Base-by-base conservation (phyloP, 2,888 invertebrate genomes). In the Eupithecia pulchellata region DNA sequence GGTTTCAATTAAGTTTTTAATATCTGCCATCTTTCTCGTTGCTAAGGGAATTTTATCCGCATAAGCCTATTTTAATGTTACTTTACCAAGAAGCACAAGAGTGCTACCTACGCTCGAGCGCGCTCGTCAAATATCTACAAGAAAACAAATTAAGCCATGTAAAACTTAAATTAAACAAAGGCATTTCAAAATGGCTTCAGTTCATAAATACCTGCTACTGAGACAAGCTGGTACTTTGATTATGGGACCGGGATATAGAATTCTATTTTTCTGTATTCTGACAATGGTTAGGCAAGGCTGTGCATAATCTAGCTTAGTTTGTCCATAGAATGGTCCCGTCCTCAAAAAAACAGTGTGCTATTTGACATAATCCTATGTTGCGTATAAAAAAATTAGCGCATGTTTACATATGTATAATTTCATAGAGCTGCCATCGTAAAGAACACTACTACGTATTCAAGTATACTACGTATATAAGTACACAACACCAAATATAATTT, bases 131-230 rank as follows among this genome's bases (percentile, higher is more conserved):
- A 30, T 85, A 84, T 85, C 83, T 85, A 89, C 82, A 85, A 82
- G 77, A 83, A 81, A 81, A 84, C 77, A 85, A 69, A 77, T 80
- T 85, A 85, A 86, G 85, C 85, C 82, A 85, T 84, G 81, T 83
- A 81, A 74, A 73, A 72, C 69, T 70, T 63, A 71, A 14, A 71
- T 32, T 55, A 3, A 71, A 47, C 32, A 42, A 75, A 63, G 39
- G 61, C 42, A 65, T 60, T 60, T n/a, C 1, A 20, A 60, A 29
- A n/a, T 25, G 47, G 30, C 20, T n/a, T 58, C 9, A 25, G 52
- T 60, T 32, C 57, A n/a, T 32, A 30, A 30, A 30, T 29, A 30
- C n/a, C n/a, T n/a, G n/a, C n/a, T n/a, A n/a, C n/a, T n/a, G n/a
- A n/a, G n/a, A n/a, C 30, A 60, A 20, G 58, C 58, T n/a, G 58